phyloP scores from a whole-genome alignment of 2,888 invertebrate genomes.

The Stictocephala bisonia region DNA sequence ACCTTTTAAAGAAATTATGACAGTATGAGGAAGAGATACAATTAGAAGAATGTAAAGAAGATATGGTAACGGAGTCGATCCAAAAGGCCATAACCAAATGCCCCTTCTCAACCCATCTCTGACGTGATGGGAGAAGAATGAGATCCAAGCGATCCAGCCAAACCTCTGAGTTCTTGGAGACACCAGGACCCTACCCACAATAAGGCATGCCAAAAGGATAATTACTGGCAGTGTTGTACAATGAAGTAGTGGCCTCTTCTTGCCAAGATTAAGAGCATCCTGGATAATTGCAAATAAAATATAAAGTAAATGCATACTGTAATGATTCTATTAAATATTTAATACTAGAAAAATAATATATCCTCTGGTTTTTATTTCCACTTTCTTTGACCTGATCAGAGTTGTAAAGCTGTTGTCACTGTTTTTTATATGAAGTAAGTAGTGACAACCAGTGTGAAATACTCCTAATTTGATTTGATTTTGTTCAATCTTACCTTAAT shows the following conservation, averaged over 20 bases:
- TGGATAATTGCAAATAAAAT: too few species aligned
- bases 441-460: too few species aligned
- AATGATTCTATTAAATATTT: too few species aligned
- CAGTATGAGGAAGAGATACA: constrained; percentile 45
- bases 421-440: too few species aligned
- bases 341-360: too few species aligned
- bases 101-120: constrained; percentile 78
- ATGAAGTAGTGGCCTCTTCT: constrained; percentile 75
- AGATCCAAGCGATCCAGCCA: constrained; percentile 70
- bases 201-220: background rate
- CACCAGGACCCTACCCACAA: background rate
- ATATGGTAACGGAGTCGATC: constrained; percentile 72
- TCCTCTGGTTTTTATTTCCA: too few species aligned
- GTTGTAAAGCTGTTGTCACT: too few species aligned
- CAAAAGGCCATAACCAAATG: constrained; percentile 76
- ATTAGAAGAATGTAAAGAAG: constrained; percentile 66
- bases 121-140: constrained; percentile 78
- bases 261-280: constrained; percentile 72
- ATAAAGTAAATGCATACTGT: too few species aligned
- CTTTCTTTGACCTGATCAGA: too few species aligned
- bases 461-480: too few species aligned
- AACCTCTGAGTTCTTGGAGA: constrained; percentile 58
- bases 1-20: constrained; percentile 21
- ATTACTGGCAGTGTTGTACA: constrained; percentile 70
- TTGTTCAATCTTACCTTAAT: too few species aligned